Percentiles rank a stretch among this genome's conserved stretches.
Evolutionary conservation across 2,113 vertebrate species (phyloP).

Genomic region (Podarcis muralis): DNA sequence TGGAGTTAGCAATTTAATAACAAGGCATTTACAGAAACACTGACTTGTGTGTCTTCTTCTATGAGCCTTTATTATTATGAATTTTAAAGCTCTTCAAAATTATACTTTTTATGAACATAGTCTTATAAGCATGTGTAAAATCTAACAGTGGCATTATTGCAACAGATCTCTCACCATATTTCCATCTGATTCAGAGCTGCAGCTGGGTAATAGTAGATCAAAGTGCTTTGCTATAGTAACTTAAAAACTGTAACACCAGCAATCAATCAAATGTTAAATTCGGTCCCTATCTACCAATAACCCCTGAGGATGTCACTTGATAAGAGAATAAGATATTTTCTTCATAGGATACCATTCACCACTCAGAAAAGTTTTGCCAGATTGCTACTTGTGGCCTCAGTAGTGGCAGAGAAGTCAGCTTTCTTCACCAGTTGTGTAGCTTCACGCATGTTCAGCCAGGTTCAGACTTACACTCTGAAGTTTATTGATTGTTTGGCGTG

Average conservation of each 20-base stretch:
- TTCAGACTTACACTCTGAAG: no score
- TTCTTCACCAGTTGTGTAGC: no score
- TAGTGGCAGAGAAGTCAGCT: no score
- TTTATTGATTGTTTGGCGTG: no score
- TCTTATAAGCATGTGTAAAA: neutral
- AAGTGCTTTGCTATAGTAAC: neutral
- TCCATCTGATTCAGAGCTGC: neutral
- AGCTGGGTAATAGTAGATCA: neutral
- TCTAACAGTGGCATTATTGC: neutral
- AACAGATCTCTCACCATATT: neutral
- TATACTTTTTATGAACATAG: neutral
- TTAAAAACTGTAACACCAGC: neutral
- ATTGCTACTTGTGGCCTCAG: no score
- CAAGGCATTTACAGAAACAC: neutral
- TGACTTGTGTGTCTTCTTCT: neutral
- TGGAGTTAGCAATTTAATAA: constrained; percentile 8
- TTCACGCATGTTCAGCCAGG: no score
- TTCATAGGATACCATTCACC: no score
- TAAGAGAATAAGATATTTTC: no score
- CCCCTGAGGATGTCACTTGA: no score
- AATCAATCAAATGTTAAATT: neutral
- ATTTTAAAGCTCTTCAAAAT: neutral
- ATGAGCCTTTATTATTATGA: neutral
- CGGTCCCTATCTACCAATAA: neutral
- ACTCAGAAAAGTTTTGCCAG: no score